Evolutionary conservation across 2,888 invertebrate genomes (phyloP), one percentile per base, ranked within the genome.

Genomic region (Parasteatoda lunata): DNA sequence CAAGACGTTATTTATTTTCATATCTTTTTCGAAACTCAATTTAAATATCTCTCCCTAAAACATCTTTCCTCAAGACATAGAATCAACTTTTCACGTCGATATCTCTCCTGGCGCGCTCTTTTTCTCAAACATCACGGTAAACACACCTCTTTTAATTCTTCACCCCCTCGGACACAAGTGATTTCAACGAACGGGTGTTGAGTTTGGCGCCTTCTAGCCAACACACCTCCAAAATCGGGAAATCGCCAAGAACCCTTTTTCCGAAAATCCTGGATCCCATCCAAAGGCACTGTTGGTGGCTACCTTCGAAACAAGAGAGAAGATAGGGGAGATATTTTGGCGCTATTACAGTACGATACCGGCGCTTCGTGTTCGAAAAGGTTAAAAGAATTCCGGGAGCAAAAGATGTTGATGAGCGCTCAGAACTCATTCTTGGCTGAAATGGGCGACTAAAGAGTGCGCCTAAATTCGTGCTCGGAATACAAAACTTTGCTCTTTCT

Each of bases 371-470:
- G 54, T 30, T 30, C 30, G 77, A 77, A 70, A 70, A 78, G 78
- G 78, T 78, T 78, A 78, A 78, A 78, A 78, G 78, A 78, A 78
- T 78, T 59, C 65, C 47, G 49, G 78, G 54, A 68, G 48, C 52
- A 78, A 76, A 78, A 78, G 78, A 78, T 78, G 78, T 78, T 78
- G 78, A 76, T 76, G 76, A 76, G 78, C 47, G 78, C 69, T 78
- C 69, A 70, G 9, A 77, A 78, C 52, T 70, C 70, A 70, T 78
- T 78, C 78, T 70, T 15, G 66, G 51, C 65, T 77, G 78, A 70
- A 78, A 78, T 78, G 70, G 78, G 69, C 78, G 68, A 68, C 49
- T 49, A 70, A 30, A 78, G 78, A 69, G 73, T 54, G 59, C 59
- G 59, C 59, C 59, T 13, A n/a, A 59, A 59, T 59, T 59, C 59